Evolutionary conservation across 2,888 invertebrate genomes (phyloP).

Genomic region (Drosophila picticornis): DNA sequence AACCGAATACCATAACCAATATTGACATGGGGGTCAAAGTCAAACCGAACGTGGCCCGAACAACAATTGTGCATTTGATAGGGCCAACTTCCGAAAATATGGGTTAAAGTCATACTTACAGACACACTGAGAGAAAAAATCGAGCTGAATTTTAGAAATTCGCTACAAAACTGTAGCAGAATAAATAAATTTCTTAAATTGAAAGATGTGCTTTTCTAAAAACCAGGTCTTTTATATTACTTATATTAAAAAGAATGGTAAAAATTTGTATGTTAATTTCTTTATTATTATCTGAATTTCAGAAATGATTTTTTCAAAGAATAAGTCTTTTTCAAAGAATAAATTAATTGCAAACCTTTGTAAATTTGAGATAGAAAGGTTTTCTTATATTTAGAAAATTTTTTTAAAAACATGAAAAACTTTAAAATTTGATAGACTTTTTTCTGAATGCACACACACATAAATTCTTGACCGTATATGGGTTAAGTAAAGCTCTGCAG

Average conservation of each 20-base stretch:
- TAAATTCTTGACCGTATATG: constrained; percentile 19
- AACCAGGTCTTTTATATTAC: background rate
- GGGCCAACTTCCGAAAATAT: constrained; percentile 48
- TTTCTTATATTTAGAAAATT: background rate
- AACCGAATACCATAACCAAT: constrained; percentile 56
- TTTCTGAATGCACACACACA: constrained; percentile 2
- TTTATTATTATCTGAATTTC: background rate
- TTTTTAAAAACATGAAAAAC: background rate
- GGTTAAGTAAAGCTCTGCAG: constrained; percentile 48
- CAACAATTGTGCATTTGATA: constrained; percentile 76
- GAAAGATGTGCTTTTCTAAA: background rate
- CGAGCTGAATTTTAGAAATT: background rate
- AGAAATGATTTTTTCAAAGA: background rate
- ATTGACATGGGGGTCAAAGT: constrained; percentile 77
- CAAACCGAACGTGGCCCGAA: constrained; percentile 51
- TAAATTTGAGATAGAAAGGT: background rate
- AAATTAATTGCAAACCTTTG: background rate
- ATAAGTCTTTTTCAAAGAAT: no score
- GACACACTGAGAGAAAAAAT: background rate
- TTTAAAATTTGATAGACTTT: background rate
- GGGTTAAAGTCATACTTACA: constrained; percentile 36
- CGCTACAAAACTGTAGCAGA: background rate
- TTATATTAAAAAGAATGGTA: background rate
- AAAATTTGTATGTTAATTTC: background rate
- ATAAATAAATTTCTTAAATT: background rate